A percentile compares a stretch with the other conserved stretches of the same genome.
Conservation (phyloP, 2,888 invertebrate species). For the Cremastobaeus sp. region DNA sequence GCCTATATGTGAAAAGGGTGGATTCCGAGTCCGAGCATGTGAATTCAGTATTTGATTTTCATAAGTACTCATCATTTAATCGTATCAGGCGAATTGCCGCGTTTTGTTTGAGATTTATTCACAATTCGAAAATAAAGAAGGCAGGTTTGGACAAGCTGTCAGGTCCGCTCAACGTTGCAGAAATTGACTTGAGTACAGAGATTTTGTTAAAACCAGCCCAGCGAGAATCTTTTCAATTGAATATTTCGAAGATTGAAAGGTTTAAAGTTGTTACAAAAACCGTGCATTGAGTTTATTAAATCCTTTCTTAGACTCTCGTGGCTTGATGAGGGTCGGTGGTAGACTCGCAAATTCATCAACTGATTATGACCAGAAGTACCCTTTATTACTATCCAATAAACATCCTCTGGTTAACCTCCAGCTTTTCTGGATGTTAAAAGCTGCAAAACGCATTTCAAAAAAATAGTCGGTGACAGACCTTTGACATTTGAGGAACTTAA, state of each 20-base stretch:
- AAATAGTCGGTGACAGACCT: neutral
- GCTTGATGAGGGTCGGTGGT: slow-evolving; percentile 27
- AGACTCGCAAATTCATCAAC: slow-evolving; percentile 19
- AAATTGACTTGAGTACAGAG: neutral
- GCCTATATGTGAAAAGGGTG: neutral
- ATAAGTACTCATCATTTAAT: slow-evolving; percentile 6
- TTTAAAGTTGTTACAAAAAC: neutral
- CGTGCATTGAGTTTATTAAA: too few relatives aligned
- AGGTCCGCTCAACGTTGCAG: slow-evolving; percentile 42
- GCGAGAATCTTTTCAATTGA: neutral
- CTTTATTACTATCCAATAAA: slow-evolving; percentile 22
- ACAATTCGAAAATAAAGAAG: too few relatives aligned
- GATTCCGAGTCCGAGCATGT: neutral
- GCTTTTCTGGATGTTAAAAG: slow-evolving; percentile 35
- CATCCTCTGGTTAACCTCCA: slow-evolving; percentile 15
- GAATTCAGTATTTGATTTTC: neutral
- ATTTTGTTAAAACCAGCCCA: neutral
- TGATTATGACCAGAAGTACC: slow-evolving; percentile 19
- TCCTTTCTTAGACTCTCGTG: slow-evolving; percentile 10
- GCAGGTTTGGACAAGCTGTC: too few relatives aligned
- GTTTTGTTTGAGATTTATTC: neutral
- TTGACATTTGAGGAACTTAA: slow-evolving; percentile 8
- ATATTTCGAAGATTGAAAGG: neutral
- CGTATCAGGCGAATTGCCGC: neutral
- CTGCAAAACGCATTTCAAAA: slow-evolving; percentile 61